Evolutionary conservation across 2,888 invertebrate genomes (phyloP), one percentile per base, ranked within the genome.

Genomic region (Parnassius mnemosyne): DNA sequence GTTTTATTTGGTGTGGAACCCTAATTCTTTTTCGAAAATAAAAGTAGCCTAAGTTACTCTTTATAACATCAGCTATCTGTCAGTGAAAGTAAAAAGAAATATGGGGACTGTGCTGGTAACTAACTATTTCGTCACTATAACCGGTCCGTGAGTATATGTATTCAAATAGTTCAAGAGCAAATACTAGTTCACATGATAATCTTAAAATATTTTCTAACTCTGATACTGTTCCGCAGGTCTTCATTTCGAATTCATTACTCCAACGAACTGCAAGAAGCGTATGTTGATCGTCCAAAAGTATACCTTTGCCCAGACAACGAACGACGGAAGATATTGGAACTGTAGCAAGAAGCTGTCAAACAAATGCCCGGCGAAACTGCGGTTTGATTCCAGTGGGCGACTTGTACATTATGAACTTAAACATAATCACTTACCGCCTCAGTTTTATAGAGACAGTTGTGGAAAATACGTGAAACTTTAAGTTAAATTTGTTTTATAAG

Each of bases 301-400:
- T 53, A 82, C 78, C 0, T 86, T 84, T 67, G 69, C 78, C 5
- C 77, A 75, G 65, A 80, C 84, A 0, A 84, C 81, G 0, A 78
- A 70, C 53, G 79, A 83, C 54, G 65, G 56, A 1, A 69, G 84
- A 3, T 86, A 87, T 54, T 83, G 85, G 81, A 78, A 83, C 60
- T 87, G 87, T 60, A 81, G 80, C 44, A 80, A 72, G 65, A 85
- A 82, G 56, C 54, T 41, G 0, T 70, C 77, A 0, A 65, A 66
- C 1, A 76, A 76, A 41, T 87, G 87, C 47, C 67, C 69, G 1
- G 85, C 86, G 2, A 80, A 75, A 49, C 63, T 87, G 0, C 72
- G 79, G 2, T 80, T 87, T 51, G 73, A 83, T 41, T 69, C 69
- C 7, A 60, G 67, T 0, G 81, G 82, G 0, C 51, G 69, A 3